phyloP scores from a whole-genome alignment of 1,140 invertebrate species.

The Calephelis nemesis region DNA sequence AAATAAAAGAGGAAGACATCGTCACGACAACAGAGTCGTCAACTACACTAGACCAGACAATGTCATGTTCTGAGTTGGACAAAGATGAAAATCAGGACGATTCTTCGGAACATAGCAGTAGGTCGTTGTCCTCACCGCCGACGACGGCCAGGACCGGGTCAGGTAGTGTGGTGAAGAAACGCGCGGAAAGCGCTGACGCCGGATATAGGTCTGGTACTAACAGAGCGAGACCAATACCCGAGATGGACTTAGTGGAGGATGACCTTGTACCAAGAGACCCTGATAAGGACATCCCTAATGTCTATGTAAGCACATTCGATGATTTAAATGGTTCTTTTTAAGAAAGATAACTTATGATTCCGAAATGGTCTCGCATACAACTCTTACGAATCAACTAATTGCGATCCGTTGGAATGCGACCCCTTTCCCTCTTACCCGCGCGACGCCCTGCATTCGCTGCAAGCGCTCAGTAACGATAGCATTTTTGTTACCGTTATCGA shows the following conservation, averaged over 20 bases:
- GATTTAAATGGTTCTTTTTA: too few species aligned
- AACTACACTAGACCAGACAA: constrained; percentile 42
- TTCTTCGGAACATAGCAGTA: constrained; percentile 22
- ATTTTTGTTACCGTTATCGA: too few species aligned
- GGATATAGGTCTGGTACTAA: constrained; percentile 40
- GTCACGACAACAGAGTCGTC: constrained; percentile 41
- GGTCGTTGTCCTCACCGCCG: constrained; percentile 36
- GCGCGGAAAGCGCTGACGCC: constrained; percentile 36
- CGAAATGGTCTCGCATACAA: too few species aligned
- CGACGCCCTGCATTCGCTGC: too few species aligned
- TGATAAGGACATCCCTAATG: constrained; percentile 59
- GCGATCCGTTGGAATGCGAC: too few species aligned
- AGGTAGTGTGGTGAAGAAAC: constrained; percentile 48
- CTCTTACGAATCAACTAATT: too few species aligned
- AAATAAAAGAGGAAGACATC: constrained; percentile 45
- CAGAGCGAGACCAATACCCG: constrained; percentile 59
- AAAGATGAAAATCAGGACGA: constrained; percentile 43
- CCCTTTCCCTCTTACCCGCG: too few species aligned
- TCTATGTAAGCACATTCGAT: constrained; percentile 45
- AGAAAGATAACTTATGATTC: too few species aligned
- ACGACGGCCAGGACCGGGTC: constrained; percentile 36
- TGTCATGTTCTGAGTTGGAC: constrained; percentile 43
- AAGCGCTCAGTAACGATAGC: too few species aligned
- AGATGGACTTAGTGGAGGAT: constrained; percentile 35
- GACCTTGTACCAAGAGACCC: constrained; percentile 51